Percentiles rank a stretch among this genome's conserved stretches.
phyloP scores from a whole-genome alignment of 2,888 invertebrate species.

The Cephus pygmeus region DNA sequence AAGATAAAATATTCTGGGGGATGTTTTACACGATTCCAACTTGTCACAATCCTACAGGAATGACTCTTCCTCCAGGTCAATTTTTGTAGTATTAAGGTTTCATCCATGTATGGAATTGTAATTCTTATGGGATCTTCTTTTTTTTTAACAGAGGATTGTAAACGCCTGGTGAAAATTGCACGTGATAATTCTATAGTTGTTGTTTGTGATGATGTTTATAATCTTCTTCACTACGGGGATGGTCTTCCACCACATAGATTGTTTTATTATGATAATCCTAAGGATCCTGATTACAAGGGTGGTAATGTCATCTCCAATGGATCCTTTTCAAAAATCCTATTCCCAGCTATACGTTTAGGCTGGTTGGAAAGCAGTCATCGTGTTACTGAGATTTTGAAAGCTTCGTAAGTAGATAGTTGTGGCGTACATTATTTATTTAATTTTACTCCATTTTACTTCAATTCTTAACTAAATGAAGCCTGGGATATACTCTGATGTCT shows the following conservation, averaged over 20 bases:
- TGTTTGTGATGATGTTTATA: constrained; percentile 75
- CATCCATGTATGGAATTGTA: neutral
- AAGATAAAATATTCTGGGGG: constrained; percentile 68
- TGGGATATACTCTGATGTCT: too few species aligned
- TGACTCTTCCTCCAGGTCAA: constrained; percentile 65
- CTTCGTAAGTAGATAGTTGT: constrained; percentile 53
- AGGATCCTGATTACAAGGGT: constrained; percentile 62
- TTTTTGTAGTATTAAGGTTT: neutral
- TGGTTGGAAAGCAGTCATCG: constrained; percentile 72
- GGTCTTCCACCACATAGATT: constrained; percentile 67
- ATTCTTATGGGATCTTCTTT: neutral
- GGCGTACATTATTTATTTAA: neutral
- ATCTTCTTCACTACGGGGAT: constrained; percentile 68
- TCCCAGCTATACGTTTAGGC: constrained; percentile 74
- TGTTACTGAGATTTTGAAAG: constrained; percentile 60
- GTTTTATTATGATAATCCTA: constrained; percentile 67
- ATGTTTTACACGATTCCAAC: constrained; percentile 71
- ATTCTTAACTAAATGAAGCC: too few species aligned
- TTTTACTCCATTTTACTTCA: too few species aligned
- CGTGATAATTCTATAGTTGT: constrained; percentile 66
- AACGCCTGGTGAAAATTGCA: constrained; percentile 65
- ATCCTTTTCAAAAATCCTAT: constrained; percentile 74
- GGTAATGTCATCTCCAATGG: constrained; percentile 74
- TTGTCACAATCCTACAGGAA: constrained; percentile 73
- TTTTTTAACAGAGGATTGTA: constrained; percentile 57